Percentiles rank a stretch among this genome's conserved stretches.
Evolutionary conservation across 2,113 vertebrate genomes (phyloP).

Genomic region (Stigmatopora argus): DNA sequence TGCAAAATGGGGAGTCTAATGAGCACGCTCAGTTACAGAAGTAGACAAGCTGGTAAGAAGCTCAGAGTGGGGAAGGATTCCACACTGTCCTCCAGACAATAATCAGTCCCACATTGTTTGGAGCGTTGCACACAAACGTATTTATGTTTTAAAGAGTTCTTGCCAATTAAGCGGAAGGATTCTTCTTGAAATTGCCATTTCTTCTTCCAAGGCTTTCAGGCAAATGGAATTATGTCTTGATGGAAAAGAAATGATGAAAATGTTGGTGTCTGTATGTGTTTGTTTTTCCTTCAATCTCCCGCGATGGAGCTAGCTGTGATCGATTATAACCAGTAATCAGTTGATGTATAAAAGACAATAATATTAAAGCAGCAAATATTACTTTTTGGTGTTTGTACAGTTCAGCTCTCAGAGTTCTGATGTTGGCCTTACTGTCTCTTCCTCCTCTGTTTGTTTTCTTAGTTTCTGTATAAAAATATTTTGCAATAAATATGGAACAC

Average conservation of each 20-base stretch:
- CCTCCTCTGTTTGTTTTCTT: slow-evolving; percentile 65
- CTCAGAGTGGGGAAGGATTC: slow-evolving; percentile 8
- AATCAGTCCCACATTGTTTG: slow-evolving; percentile 40
- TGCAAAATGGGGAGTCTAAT: slow-evolving; percentile 19
- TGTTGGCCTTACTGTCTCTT: slow-evolving; percentile 78
- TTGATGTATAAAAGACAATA: slow-evolving; percentile 45
- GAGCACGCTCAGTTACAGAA: slow-evolving; percentile 26
- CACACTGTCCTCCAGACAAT: slow-evolving; percentile 25
- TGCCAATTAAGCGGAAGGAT: slow-evolving; percentile 35
- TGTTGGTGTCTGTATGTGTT: slow-evolving; percentile 14
- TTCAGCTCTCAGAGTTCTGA: slow-evolving; percentile 67
- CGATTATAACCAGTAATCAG: slow-evolving; percentile 21
- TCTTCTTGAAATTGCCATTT: not conserved
- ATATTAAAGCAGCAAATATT: slow-evolving; percentile 65
- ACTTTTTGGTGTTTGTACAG: slow-evolving; percentile 69
- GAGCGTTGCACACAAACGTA: slow-evolving; percentile 55
- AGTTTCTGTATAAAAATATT: slow-evolving; percentile 79
- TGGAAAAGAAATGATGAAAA: slow-evolving; percentile 29
- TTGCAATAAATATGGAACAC: slow-evolving; percentile 78
- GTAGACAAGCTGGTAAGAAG: not conserved
- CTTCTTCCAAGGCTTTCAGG: slow-evolving; percentile 37
- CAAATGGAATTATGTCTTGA: slow-evolving; percentile 59
- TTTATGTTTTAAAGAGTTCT: slow-evolving; percentile 48
- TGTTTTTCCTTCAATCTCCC: slow-evolving; percentile 15
- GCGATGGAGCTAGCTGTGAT: slow-evolving; percentile 39